phyloP scores from a whole-genome alignment of 2,888 invertebrate species.

The Eucera pruinosa region DNA sequence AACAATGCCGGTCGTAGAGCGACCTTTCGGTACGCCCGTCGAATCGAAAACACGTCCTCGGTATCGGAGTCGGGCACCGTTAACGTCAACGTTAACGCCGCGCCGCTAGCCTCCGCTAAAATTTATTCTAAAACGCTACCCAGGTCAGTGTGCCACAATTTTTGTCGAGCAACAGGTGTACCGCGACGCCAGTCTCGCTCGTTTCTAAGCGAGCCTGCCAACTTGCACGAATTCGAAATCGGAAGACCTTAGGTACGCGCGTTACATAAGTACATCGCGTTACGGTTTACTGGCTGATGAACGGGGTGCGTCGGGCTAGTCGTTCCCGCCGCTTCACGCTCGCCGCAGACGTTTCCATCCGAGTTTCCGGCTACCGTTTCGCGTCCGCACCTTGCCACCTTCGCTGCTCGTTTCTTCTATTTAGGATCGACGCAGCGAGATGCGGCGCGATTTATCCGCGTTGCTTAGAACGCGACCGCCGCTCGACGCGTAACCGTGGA shows the following conservation, averaged over 20 bases:
- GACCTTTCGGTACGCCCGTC: conserved; percentile 45
- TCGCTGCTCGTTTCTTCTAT: conserved; percentile 1
- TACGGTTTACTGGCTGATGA: too few relatives aligned
- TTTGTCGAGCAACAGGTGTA: conserved; percentile 68
- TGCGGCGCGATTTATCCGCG: too few relatives aligned
- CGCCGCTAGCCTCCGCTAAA: conserved; percentile 67
- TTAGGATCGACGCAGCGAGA: conserved; percentile 35
- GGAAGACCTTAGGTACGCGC: not conserved
- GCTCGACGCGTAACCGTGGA: too few relatives aligned
- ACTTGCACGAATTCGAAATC: not conserved
- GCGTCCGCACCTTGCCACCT: conserved; percentile 10
- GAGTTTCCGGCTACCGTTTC: conserved; percentile 18
- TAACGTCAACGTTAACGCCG: too few relatives aligned
- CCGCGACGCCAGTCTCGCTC: conserved; percentile 28
- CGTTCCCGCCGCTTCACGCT: conserved; percentile 1
- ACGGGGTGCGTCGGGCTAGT: too few relatives aligned
- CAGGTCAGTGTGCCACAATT: conserved; percentile 81
- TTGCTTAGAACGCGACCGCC: too few relatives aligned
- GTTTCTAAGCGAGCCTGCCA: conserved; percentile 52
- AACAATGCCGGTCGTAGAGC: conserved; percentile 51
- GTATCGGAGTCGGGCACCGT: conserved; percentile 72
- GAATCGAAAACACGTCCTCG: conserved; percentile 64
- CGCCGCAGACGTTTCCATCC: conserved; percentile 32
- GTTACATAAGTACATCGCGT: too few relatives aligned
- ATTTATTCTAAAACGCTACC: conserved; percentile 80